Percentiles rank a stretch among this genome's conserved stretches.
phyloP scores from a whole-genome alignment of 2,113 vertebrate species.

The Ceratotherium simum region DNA sequence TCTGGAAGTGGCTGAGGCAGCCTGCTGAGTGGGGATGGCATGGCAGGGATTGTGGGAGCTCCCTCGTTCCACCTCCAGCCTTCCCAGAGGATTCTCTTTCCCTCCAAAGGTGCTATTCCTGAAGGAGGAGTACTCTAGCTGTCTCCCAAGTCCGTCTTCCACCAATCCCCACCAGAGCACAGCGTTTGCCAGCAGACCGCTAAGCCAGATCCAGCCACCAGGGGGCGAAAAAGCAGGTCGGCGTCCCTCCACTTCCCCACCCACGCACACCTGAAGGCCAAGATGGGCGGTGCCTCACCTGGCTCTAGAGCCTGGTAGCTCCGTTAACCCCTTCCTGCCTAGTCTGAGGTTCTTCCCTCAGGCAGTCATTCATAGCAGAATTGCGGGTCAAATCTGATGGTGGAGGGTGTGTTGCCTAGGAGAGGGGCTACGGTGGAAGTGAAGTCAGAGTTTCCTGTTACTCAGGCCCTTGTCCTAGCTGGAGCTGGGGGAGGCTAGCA shows the following conservation, averaged over 20 bases:
- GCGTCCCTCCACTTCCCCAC: not conserved
- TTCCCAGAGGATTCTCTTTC: not conserved
- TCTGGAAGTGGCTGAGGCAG: not conserved
- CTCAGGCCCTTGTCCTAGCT: not conserved
- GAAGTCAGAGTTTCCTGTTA: not conserved
- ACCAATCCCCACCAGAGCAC: not conserved
- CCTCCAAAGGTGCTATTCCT: not conserved
- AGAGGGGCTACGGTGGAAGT: not conserved
- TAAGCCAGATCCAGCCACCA: conserved; percentile 64
- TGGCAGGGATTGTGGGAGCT: not conserved
- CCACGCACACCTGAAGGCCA: conserved; percentile 46
- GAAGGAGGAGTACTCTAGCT: not conserved
- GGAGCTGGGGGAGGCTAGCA: not conserved
- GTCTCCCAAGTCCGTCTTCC: not conserved
- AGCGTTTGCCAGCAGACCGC: conserved; percentile 4
- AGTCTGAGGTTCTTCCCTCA: not conserved
- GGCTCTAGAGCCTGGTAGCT: not conserved
- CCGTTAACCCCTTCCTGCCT: conserved; percentile 70
- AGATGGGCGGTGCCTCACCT: conserved; percentile 72
- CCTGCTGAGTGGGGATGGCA: not conserved
- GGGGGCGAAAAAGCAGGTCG: conserved; percentile 65
- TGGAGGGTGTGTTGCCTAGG: not conserved
- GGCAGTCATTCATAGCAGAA: not conserved
- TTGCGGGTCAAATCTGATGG: not conserved
- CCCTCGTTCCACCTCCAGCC: not conserved